A percentile compares a stretch with the other conserved stretches of the same genome.
phyloP scores from a whole-genome alignment of 2,888 invertebrate genomes.

The Acleris literana region DNA sequence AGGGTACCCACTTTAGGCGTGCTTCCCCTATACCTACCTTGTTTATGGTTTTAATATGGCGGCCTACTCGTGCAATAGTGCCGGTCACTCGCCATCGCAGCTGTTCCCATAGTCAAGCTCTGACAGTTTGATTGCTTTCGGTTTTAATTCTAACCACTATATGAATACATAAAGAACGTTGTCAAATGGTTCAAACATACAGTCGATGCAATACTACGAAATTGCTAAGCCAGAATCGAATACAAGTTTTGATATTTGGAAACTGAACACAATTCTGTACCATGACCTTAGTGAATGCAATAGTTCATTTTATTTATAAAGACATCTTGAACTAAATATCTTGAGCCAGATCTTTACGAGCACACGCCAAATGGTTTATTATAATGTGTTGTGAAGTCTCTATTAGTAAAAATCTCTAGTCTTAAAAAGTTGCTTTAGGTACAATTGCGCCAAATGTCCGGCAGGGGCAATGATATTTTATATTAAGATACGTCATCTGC shows the following conservation, averaged over 20 bases:
- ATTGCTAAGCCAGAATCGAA: no score
- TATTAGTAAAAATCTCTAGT: no score
- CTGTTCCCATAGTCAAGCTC: not conserved
- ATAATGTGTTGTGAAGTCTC: not conserved
- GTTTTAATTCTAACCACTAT: not conserved
- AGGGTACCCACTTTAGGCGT: no score
- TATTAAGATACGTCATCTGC: no score
- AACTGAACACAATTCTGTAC: no score
- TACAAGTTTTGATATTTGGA: no score
- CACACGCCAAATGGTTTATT: not conserved
- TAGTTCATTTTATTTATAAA: not conserved
- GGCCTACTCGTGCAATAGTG: not conserved
- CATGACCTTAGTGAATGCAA: not conserved
- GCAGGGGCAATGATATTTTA: no score
- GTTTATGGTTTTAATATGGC: constrained; percentile 1
- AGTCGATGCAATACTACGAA: no score
- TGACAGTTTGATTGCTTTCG: not conserved
- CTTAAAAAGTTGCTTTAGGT: no score
- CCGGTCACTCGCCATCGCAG: not conserved
- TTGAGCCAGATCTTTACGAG: not conserved
- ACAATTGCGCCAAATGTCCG: no score
- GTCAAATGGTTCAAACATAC: no score
- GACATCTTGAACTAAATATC: not conserved
- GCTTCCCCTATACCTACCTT: not conserved
- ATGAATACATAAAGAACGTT: no score